Base-by-base conservation (phyloP, 2,888 invertebrate genomes). In the Amiota mariae region DNA sequence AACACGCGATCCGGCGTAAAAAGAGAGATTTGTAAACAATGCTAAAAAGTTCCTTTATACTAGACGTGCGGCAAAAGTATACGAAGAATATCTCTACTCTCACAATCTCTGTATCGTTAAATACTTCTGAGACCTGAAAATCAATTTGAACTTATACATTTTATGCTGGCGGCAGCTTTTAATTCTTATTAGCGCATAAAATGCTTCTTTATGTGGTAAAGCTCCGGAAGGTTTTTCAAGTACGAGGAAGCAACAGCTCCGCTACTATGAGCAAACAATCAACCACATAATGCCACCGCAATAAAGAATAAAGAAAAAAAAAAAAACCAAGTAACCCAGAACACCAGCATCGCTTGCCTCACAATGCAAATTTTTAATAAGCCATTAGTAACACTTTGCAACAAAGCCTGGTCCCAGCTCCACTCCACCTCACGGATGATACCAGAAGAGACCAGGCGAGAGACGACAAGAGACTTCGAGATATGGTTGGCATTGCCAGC, bases 351-450 rank as follows among this genome's bases (percentile, higher is more conserved):
- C 20, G 61, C 18, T 18, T 68, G 66, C 66, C 48, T 48, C 20
- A 49, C 80, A 82, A 76, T 77, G 77, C 72, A 73, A 84, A 81
- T 80, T 77, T 77, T 75, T 81, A 79, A 80, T 78, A 80, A 76
- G 85, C 78, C 77, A 74, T 77, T 72, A 77, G 77, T 70, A 63
- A 77, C 74, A 68, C 71, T 57, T 36, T 56, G 48, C 18, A 18
- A 51, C 18, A 59, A 56, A n/a, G 36, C 54, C 11, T 9, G 59
- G 36, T 2, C 36, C 36, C 36, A 36, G 36, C 36, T 36, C 24
- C 24, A 24, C 24, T 2, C 24, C 24, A 24, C 24, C 3, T 3
- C 24, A 24, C 24, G 24, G 24, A 24, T 24, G 24, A 24, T 24
- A 24, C 2, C 24, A 24, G 24, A 36, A 2, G 36, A 36, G 4